These are phyloP conservation scores for Mustela nigripes DNA, from an alignment of 2,113 vertebrate species.

Conservation along the genomic window DNA sequence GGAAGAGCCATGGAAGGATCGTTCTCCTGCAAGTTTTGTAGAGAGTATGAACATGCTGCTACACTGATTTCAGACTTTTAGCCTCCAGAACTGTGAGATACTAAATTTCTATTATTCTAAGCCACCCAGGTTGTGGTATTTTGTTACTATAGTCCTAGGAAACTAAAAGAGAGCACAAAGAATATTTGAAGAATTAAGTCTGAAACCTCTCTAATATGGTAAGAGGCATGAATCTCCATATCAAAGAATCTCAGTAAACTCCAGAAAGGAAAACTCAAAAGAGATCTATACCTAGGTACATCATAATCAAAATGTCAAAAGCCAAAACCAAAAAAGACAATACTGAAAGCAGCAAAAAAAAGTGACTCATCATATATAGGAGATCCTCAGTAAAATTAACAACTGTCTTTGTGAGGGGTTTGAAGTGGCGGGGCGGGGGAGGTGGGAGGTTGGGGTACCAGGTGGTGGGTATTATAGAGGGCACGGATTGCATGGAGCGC, in stretches of 20 bases:
- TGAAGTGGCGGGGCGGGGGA: too few species aligned
- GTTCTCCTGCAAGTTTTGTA: background rate
- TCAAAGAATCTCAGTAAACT: background rate
- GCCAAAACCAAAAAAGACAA: background rate
- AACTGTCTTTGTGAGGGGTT: background rate
- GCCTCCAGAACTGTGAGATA: background rate
- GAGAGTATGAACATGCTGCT: background rate
- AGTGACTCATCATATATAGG: background rate
- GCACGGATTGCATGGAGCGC: too few species aligned
- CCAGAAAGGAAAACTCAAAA: background rate
- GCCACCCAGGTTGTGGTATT: background rate
- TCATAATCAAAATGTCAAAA: background rate
- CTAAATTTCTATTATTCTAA: background rate
- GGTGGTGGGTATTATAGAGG: too few species aligned
- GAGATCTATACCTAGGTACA: background rate
- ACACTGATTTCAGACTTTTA: background rate
- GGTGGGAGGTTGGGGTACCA: too few species aligned
- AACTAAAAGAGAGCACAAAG: background rate
- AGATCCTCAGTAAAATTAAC: background rate
- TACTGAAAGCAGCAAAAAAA: background rate
- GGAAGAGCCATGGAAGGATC: background rate
- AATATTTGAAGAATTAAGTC: background rate
- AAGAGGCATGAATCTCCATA: background rate
- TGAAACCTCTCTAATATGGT: background rate
- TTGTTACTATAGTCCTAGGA: background rate